Percentiles rank a stretch among this genome's conserved stretches.
Evolutionary conservation across 1,140 invertebrate species (phyloP).

Genomic region (Halotydeus destructor): DNA sequence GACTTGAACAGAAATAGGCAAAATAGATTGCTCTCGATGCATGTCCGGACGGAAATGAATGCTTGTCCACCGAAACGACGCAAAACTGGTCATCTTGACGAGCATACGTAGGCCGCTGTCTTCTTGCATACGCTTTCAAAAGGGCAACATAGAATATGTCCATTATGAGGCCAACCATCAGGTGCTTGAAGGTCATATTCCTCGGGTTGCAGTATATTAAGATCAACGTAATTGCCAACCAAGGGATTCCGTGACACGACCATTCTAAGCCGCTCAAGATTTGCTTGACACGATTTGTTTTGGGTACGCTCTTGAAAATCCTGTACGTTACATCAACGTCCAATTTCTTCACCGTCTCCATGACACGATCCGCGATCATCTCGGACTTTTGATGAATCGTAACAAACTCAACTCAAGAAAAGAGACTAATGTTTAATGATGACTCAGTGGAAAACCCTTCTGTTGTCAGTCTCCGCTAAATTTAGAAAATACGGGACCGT

Average conservation of each 20-base stretch:
- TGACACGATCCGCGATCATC: too few species aligned
- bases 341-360: too few species aligned
- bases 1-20: slow-evolving; percentile 24
- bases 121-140: slow-evolving; percentile 50
- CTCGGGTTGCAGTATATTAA: slow-evolving; percentile 38
- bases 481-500: too few species aligned
- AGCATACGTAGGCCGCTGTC: slow-evolving; percentile 48
- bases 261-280: slow-evolving; percentile 32
- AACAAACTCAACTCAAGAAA: too few species aligned
- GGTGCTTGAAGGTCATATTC: slow-evolving; percentile 61
- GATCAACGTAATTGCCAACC: slow-evolving; percentile 47
- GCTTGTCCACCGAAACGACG: slow-evolving; percentile 48
- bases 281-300: neutral
- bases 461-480: too few species aligned
- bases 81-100: slow-evolving; percentile 35
- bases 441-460: too few species aligned
- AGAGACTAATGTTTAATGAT: too few species aligned
- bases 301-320: neutral
- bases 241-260: slow-evolving; percentile 70
- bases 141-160: slow-evolving; percentile 64
- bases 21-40: slow-evolving; percentile 61
- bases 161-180: slow-evolving; percentile 56
- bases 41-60: slow-evolving; percentile 90
- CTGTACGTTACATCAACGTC: too few species aligned
- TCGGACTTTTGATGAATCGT: too few species aligned